A percentile compares a stretch with the other conserved stretches of the same genome.
Conservation (phyloP, 2,113 vertebrate species). For the Cryptotis parvus region DNA sequence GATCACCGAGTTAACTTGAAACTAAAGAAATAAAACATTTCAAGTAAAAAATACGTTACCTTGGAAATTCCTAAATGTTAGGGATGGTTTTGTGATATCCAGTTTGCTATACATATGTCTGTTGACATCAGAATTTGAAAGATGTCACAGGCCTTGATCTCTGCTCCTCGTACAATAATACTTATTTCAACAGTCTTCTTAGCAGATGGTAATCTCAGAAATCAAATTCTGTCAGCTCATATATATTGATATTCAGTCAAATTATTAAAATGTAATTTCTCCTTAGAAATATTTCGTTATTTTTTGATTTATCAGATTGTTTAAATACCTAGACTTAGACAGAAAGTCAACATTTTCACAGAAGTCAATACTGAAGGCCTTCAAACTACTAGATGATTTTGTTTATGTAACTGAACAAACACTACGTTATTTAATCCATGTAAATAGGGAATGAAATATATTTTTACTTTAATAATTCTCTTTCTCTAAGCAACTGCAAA, state of each 20-base stretch:
- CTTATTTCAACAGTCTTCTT: background rate
- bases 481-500: background rate
- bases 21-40: background rate
- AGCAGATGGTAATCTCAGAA: background rate
- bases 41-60: background rate
- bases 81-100: background rate
- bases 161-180: background rate
- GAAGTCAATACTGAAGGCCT: background rate
- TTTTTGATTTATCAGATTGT: background rate
- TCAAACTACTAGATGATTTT: background rate
- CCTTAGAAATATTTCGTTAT: background rate
- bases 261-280: background rate
- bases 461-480: background rate
- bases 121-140: background rate
- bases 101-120: background rate
- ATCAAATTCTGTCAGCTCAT: background rate
- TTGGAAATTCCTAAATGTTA: background rate
- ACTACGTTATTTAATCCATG: background rate
- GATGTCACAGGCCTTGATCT: background rate
- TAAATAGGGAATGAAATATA: background rate
- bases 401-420: background rate
- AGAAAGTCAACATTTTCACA: background rate
- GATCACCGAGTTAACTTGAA: conserved; percentile 31
- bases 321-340: background rate
- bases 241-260: background rate